Conservation (phyloP, 1,140 invertebrate species). For the Nephila pilipes region DNA sequence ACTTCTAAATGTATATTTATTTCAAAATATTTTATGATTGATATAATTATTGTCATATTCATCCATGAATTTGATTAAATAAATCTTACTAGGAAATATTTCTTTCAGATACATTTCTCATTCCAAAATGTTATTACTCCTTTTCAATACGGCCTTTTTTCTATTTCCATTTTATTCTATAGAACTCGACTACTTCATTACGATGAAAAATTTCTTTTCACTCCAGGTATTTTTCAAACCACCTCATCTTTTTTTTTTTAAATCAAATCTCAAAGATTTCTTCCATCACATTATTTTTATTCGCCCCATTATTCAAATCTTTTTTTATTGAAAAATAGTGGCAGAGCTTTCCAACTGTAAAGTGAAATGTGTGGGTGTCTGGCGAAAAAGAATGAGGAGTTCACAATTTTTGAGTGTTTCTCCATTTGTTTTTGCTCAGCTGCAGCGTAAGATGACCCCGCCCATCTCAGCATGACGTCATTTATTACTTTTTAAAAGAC, state of each 20-base stretch:
- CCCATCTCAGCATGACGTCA: slow-evolving; percentile 41
- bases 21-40: no score
- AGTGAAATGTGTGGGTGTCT: neutral
- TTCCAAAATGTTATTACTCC: no score
- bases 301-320: neutral
- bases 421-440: slow-evolving; percentile 22
- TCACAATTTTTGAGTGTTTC: slow-evolving; percentile 27
- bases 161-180: neutral
- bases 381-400: neutral
- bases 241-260: neutral
- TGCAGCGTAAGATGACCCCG: slow-evolving; percentile 31
- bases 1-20: no score
- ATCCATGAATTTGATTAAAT: no score
- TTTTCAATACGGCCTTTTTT: no score
- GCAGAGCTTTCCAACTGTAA: neutral
- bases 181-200: neutral
- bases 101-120: no score
- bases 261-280: neutral
- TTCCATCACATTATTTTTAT: neutral
- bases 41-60: no score
- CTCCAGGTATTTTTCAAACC: neutral
- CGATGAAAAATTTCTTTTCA: neutral
- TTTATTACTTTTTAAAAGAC: slow-evolving; percentile 47
- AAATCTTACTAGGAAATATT: no score
- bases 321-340: neutral